Percentiles rank a stretch among this genome's conserved stretches.
These are phyloP conservation scores for Drosophila leonis DNA, from an alignment of 2,888 invertebrate species.

Conservation along the genomic window DNA sequence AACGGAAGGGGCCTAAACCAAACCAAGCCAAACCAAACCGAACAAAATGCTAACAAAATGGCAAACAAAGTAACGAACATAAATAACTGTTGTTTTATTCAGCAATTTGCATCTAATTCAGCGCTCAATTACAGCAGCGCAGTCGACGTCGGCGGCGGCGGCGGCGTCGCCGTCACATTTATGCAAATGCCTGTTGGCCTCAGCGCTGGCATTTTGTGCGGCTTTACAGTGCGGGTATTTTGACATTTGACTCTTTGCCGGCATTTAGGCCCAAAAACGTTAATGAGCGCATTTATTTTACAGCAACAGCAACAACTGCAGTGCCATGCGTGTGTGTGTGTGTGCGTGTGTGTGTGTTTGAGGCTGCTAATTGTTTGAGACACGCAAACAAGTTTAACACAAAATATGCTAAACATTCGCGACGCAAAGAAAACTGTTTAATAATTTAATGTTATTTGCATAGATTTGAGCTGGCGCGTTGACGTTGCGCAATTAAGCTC, in stretches of 20 bases:
- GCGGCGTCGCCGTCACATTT: conserved; percentile 33
- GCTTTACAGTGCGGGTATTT: conserved; percentile 42
- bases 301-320: conserved; percentile 33
- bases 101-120: conserved; percentile 76
- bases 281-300: conserved; percentile 71
- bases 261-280: conserved; percentile 59
- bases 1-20: conserved; percentile 4
- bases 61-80: conserved; percentile 61
- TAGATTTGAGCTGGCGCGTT: conserved; percentile 69
- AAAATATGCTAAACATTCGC: conserved; percentile 72
- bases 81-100: conserved; percentile 76
- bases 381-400: conserved; percentile 79
- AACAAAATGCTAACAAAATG: conserved; percentile 47
- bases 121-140: conserved; percentile 69
- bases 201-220: conserved; percentile 52
- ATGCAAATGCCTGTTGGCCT: conserved; percentile 62
- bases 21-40: neutral
- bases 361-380: conserved; percentile 78
- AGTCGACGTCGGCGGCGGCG: conserved; percentile 3
- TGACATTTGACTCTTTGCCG: conserved; percentile 53
- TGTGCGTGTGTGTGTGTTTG: conserved; percentile 31
- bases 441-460: conserved; percentile 78
- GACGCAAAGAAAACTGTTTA: conserved; percentile 65
- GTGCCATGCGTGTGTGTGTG: conserved; percentile 2
- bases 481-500: conserved; percentile 69